Evolutionary conservation across 1,140 invertebrate genomes (phyloP).

Genomic region (Caenorhabditis briggsae): DNA sequence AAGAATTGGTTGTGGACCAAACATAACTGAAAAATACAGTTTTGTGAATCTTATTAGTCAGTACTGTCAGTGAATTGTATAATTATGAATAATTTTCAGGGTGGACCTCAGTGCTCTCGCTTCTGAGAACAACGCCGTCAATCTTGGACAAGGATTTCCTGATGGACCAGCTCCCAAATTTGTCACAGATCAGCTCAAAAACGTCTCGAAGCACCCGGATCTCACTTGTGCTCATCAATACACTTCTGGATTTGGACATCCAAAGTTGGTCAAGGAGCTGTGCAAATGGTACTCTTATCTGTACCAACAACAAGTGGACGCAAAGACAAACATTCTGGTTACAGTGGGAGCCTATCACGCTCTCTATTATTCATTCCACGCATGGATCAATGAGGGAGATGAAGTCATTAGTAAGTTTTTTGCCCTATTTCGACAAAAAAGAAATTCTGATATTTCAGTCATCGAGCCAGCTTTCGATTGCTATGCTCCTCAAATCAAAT

Average conservation of each 20-base stretch:
- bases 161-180: slow-evolving; percentile 90
- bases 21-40: too few relatives aligned
- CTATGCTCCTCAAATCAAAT: slow-evolving; percentile 92
- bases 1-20: too few relatives aligned
- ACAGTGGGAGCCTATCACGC: slow-evolving; percentile 92
- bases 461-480: slow-evolving; percentile 99
- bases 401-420: slow-evolving; percentile 82
- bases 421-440: background rate
- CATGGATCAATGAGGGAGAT: slow-evolving; percentile 83
- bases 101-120: slow-evolving; percentile 93
- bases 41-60: too few relatives aligned
- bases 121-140: slow-evolving; percentile 88
- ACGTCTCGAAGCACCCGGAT: slow-evolving; percentile 82
- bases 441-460: slow-evolving; percentile 83
- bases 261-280: slow-evolving; percentile 87
- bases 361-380: slow-evolving; percentile 86
- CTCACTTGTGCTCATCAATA: slow-evolving; percentile 91
- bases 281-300: slow-evolving; percentile 88
- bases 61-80: background rate
- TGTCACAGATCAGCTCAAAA: slow-evolving; percentile 85
- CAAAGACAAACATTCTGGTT: slow-evolving; percentile 86
- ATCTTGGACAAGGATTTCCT: slow-evolving; percentile 96
- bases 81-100: slow-evolving; percentile 81
- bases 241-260: slow-evolving; percentile 85
- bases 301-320: slow-evolving; percentile 84